These are phyloP conservation scores for Epirrhoe alternata DNA, from an alignment of 2,888 invertebrate genomes.

Conservation along the genomic window DNA sequence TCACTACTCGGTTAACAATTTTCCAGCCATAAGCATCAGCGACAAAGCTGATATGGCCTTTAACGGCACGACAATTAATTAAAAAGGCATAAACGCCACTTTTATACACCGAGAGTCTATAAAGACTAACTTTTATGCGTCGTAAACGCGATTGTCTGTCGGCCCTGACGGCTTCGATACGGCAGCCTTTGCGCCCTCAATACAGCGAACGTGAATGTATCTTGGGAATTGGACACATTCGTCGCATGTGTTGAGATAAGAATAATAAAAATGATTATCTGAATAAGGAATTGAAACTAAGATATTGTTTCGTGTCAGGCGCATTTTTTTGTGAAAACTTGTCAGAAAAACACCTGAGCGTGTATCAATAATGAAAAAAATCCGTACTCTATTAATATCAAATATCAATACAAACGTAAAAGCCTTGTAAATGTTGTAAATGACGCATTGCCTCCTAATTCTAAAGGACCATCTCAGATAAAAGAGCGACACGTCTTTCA, in stretches of 20 bases:
- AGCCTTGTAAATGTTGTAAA: slow-evolving; percentile 55
- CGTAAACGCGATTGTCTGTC: slow-evolving; percentile 84
- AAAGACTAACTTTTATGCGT: slow-evolving; percentile 85
- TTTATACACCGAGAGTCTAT: slow-evolving; percentile 83
- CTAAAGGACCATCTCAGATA: slow-evolving; percentile 52
- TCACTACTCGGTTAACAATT: slow-evolving; percentile 79
- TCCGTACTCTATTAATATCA: slow-evolving; percentile 50
- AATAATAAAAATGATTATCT: slow-evolving; percentile 10
- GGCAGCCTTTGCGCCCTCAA: slow-evolving; percentile 56
- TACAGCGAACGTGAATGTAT: slow-evolving; percentile 53
- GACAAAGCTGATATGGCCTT: slow-evolving; percentile 80
- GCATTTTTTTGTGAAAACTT: not conserved
- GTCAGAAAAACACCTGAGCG: slow-evolving; percentile 13
- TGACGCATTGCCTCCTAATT: slow-evolving; percentile 51
- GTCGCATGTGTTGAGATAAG: slow-evolving; percentile 49
- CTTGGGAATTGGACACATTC: slow-evolving; percentile 60
- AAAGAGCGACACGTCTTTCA: slow-evolving; percentile 65
- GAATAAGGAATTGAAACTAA: slow-evolving; percentile 9
- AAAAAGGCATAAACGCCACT: slow-evolving; percentile 84
- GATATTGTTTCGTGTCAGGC: not conserved
- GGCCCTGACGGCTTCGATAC: slow-evolving; percentile 73
- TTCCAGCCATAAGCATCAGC: slow-evolving; percentile 74
- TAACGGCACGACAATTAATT: slow-evolving; percentile 84
- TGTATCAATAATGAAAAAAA: slow-evolving; percentile 20
- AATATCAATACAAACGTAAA: slow-evolving; percentile 49